These are phyloP conservation scores for Ophiodon elongatus DNA, from an alignment of 2,113 vertebrate genomes.

Conservation along the genomic window DNA sequence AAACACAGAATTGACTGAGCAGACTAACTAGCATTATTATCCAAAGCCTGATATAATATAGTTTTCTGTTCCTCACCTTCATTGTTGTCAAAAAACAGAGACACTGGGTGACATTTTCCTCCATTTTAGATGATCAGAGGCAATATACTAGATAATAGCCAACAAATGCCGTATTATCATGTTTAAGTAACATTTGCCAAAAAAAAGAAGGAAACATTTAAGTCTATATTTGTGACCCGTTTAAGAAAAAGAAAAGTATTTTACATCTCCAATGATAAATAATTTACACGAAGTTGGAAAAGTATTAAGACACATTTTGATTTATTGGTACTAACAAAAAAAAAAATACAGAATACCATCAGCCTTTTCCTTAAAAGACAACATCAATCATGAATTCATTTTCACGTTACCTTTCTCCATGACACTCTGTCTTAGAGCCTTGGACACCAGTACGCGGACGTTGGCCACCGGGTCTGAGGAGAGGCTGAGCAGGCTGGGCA, in stretches of 20 bases:
- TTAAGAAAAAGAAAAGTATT: too few species aligned
- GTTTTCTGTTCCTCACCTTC: too few species aligned
- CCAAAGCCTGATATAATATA: background rate
- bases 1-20: background rate
- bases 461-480: constrained; percentile 91
- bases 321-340: background rate
- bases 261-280: background rate
- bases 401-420: constrained; percentile 88
- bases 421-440: constrained; percentile 88
- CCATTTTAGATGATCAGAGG: too few species aligned
- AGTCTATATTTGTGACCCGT: background rate
- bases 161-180: background rate
- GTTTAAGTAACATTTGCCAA: background rate
- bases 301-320: background rate
- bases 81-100: too few species aligned
- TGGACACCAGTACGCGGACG: constrained; percentile 89
- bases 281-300: background rate
- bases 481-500: constrained; percentile 91
- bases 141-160: too few species aligned
- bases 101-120: too few species aligned
- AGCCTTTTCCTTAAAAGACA: background rate
- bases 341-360: background rate
- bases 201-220: background rate
- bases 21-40: background rate
- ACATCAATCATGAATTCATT: background rate